Percentiles rank a stretch among this genome's conserved stretches.
These are phyloP conservation scores for Grallaria varia DNA, from an alignment of 2,113 vertebrate species.

Conservation along the genomic window DNA sequence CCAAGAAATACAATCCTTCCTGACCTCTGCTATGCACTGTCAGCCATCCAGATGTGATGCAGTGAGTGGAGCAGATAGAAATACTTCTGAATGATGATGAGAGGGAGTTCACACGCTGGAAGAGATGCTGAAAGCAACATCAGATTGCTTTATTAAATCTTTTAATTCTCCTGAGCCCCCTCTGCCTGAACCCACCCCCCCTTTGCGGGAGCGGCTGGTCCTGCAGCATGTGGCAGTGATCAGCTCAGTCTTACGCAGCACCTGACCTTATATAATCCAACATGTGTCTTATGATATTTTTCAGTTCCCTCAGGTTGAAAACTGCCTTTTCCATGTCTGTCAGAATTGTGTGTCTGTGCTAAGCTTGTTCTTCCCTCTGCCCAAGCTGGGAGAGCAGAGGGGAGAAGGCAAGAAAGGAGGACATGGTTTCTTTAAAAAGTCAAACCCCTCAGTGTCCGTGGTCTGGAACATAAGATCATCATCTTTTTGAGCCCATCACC, in stretches of 20 bases:
- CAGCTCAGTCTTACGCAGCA: rapidly evolving
- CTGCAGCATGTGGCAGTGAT: neutral
- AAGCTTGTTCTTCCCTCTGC: neutral
- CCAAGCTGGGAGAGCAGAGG: neutral
- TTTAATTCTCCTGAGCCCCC: neutral
- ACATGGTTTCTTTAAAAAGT: neutral
- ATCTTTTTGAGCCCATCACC: neutral
- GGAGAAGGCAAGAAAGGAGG: neutral
- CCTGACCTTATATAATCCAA: neutral
- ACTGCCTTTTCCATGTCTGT: neutral
- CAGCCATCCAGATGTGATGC: constrained; percentile 37
- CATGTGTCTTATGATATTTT: neutral
- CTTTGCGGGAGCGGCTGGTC: neutral
- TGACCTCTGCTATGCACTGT: constrained; percentile 16
- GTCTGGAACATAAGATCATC: neutral
- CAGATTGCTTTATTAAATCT: neutral
- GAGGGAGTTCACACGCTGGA: neutral
- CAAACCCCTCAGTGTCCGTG: neutral
- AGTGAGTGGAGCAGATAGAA: constrained; percentile 10
- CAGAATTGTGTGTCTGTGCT: neutral
- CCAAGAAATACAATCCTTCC: constrained; percentile 8
- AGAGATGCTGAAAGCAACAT: neutral
- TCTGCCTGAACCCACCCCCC: neutral
- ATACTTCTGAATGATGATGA: neutral
- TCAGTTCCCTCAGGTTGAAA: neutral